A percentile compares a stretch with the other conserved stretches of the same genome.
Conservation (phyloP, 2,113 vertebrate genomes). For the Talpa occidentalis region DNA sequence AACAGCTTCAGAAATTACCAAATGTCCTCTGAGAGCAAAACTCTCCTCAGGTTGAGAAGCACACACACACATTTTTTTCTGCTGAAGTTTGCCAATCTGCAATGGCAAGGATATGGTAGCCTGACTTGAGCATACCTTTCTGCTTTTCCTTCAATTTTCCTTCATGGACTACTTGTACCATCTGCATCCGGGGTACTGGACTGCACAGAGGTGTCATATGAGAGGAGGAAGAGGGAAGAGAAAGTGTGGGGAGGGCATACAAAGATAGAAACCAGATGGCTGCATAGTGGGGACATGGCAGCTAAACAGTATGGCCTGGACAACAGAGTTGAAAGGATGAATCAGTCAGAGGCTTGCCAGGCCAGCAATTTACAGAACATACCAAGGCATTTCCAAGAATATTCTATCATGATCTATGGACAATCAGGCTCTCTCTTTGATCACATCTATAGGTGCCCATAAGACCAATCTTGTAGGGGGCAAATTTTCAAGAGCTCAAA, state of each 20-base stretch:
- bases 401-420: neutral
- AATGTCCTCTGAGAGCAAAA: neutral
- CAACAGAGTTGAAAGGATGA: neutral
- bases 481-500: neutral
- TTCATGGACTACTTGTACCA: neutral
- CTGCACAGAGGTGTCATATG: neutral
- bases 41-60: neutral
- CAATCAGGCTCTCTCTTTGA: neutral
- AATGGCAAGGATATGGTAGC: neutral
- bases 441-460: neutral
- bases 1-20: neutral
- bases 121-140: neutral
- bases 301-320: neutral
- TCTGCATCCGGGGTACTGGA: neutral
- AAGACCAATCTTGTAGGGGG: neutral
- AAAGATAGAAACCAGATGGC: neutral
- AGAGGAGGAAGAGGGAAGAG: neutral
- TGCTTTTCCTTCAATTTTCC: neutral
- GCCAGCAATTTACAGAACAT: neutral
- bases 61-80: neutral
- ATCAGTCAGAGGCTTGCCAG: neutral
- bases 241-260: fast-evolving
- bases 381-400: neutral
- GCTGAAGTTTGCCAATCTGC: neutral
- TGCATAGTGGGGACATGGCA: too few relatives aligned